A percentile compares a stretch with the other conserved stretches of the same genome.
These are phyloP conservation scores for Noctua janthina DNA, from an alignment of 2,888 invertebrate genomes.

Conservation along the genomic window DNA sequence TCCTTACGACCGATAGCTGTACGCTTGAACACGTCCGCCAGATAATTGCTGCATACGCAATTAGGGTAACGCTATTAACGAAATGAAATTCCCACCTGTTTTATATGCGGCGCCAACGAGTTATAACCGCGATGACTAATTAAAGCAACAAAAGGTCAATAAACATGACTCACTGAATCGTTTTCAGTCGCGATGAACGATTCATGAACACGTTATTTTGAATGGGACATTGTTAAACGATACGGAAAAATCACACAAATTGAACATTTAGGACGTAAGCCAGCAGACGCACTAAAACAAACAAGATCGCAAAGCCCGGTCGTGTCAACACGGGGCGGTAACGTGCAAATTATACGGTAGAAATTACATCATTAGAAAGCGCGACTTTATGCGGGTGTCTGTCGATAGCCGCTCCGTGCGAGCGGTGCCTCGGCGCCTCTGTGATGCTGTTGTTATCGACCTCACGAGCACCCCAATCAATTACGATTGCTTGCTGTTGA, in stretches of 20 bases:
- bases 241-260: constrained; percentile 71
- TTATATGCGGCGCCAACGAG: constrained; percentile 62
- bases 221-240: constrained; percentile 71
- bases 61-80: constrained; percentile 80
- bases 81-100: constrained; percentile 67
- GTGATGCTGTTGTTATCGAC: constrained; percentile 40
- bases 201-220: constrained; percentile 73
- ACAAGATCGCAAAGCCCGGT: constrained; percentile 67
- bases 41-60: constrained; percentile 83
- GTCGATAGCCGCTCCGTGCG: constrained; percentile 62
- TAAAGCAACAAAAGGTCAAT: constrained; percentile 83
- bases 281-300: constrained; percentile 70
- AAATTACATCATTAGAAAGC: constrained; percentile 85
- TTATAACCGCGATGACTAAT: constrained; percentile 76
- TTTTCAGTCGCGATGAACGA: constrained; percentile 73
- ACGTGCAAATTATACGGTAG: constrained; percentile 84
- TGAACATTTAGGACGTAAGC: constrained; percentile 66
- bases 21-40: constrained; percentile 77
- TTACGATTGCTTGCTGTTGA: constrained; percentile 36
- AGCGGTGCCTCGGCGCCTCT: constrained; percentile 30
- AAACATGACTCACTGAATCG: constrained; percentile 78
- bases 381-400: constrained; percentile 74
- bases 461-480: constrained; percentile 45
- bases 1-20: constrained; percentile 78
- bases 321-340: constrained; percentile 75